Conservation (phyloP, 2,113 vertebrate genomes). For the Pedetes capensis region DNA sequence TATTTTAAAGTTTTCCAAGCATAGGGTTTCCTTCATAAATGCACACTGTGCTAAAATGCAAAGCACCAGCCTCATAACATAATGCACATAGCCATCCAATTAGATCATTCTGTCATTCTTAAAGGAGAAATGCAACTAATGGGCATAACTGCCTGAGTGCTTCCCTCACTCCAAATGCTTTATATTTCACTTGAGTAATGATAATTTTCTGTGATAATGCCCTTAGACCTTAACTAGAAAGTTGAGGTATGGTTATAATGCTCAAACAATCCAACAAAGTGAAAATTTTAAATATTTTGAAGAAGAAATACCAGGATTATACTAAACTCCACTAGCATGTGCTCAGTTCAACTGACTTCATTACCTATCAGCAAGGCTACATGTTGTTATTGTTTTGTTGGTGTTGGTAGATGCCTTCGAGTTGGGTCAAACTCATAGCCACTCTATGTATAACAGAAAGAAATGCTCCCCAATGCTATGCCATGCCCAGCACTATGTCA, state of each 20-base stretch:
- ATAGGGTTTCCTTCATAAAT: slow-evolving; percentile 65
- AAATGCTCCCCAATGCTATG: no score
- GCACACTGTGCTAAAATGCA: slow-evolving; percentile 66
- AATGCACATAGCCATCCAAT: slow-evolving; percentile 55
- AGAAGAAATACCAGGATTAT: slow-evolving; percentile 67
- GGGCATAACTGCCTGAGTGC: slow-evolving; percentile 73
- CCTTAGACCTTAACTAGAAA: slow-evolving; percentile 73
- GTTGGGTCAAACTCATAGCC: no score
- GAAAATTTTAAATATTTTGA: slow-evolving; percentile 72
- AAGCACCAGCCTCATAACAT: slow-evolving; percentile 67
- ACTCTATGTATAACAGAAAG: no score
- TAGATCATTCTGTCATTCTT: slow-evolving; percentile 73
- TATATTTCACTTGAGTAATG: slow-evolving; percentile 71
- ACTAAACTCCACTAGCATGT: slow-evolving; percentile 57
- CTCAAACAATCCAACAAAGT: slow-evolving; percentile 59
- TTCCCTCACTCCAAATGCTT: slow-evolving; percentile 40
- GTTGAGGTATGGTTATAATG: slow-evolving; percentile 64
- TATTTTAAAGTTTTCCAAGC: slow-evolving; percentile 60
- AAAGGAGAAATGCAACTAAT: slow-evolving; percentile 72
- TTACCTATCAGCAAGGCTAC: slow-evolving; percentile 53
- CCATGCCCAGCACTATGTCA: no score
- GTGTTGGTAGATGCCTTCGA: no score
- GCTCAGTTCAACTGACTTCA: slow-evolving; percentile 72
- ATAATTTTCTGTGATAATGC: slow-evolving; percentile 71
- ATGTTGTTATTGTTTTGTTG: no score